Conservation (phyloP, 2,888 invertebrate species). For the Lasioglossum lativentre region DNA sequence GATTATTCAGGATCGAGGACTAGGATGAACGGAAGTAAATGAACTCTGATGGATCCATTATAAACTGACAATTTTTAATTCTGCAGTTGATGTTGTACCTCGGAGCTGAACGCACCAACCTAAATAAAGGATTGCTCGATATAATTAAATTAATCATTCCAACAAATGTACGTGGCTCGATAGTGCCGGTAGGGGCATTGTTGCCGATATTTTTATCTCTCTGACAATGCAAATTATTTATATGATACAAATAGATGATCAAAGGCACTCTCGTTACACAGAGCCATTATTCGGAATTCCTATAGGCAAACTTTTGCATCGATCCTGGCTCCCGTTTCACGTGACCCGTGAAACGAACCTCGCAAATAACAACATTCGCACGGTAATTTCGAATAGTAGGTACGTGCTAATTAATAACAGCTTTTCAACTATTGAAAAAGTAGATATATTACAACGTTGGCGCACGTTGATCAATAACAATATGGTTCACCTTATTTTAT, state of each 20-base stretch:
- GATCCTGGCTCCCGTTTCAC: not conserved
- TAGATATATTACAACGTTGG: not conserved
- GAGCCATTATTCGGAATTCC: not conserved
- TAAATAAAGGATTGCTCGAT: not conserved
- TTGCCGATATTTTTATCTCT: not conserved
- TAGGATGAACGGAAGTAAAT: not conserved
- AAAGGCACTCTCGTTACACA: not conserved
- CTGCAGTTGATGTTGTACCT: not conserved
- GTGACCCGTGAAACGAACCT: not conserved
- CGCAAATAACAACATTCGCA: not conserved
- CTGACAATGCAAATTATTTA: not conserved
- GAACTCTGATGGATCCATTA: not conserved
- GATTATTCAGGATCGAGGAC: no score
- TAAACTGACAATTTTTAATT: not conserved
- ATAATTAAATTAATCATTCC: not conserved
- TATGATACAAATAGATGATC: not conserved
- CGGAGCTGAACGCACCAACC: no score
- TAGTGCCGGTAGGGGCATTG: not conserved
- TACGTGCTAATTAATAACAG: not conserved
- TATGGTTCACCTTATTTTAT: not conserved
- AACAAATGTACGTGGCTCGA: not conserved
- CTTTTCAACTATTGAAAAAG: not conserved
- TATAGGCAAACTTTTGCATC: not conserved
- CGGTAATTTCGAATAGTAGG: not conserved
- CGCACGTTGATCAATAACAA: not conserved